Base-by-base conservation (phyloP, 1,140 invertebrate species). In the Meteorus sp. region DNA sequence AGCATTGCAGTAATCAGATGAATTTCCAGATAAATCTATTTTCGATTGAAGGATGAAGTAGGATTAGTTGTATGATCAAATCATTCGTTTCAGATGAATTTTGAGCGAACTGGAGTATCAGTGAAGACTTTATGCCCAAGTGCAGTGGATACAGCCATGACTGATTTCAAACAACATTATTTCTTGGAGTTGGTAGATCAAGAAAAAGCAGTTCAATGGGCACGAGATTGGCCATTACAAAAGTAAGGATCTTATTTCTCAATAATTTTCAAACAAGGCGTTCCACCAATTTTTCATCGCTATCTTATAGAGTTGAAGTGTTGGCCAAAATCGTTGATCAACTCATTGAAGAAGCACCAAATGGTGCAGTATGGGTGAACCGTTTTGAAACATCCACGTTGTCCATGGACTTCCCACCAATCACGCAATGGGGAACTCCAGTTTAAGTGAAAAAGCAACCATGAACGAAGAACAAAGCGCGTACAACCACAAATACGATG, bases 121-220 rank as follows among this genome's bases (percentile, higher is more conserved):
- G 20, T 47, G 8, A 47, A 47, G 25, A 22, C 23, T 9, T 25
- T 47, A 7, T 47, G 44, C 25, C 44, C 44, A 47, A 22, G 44
- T n/a, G 20, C 44, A 2, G 11, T 3, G 5, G 44, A 47, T 7
- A 47, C 44, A 7, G n/a, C 7, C n/a, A n/a, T 47, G 44, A 47
- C 25, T 9, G 25, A 19, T 23, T n/a, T 9, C 13, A 2, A 13
- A 19, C 2, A 3, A 19, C 41, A 2, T 15, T 25, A 22, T 25
- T 47, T n/a, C 25, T 23, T 27, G 20, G 8, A 11, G 7, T 23
- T n/a, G 7, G 7, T 23, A 2, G 44, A 47, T 47, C 44, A 47
- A 23, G 19, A 47, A 5, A 23, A 47, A 13, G 17, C 7, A 9
- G 25, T 25, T n/a, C 4, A 47, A 15, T 52, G n/a, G n/a, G n/a